These are phyloP conservation scores for Pammene fasciana DNA, from an alignment of 2,888 invertebrate genomes.

Conservation along the genomic window DNA sequence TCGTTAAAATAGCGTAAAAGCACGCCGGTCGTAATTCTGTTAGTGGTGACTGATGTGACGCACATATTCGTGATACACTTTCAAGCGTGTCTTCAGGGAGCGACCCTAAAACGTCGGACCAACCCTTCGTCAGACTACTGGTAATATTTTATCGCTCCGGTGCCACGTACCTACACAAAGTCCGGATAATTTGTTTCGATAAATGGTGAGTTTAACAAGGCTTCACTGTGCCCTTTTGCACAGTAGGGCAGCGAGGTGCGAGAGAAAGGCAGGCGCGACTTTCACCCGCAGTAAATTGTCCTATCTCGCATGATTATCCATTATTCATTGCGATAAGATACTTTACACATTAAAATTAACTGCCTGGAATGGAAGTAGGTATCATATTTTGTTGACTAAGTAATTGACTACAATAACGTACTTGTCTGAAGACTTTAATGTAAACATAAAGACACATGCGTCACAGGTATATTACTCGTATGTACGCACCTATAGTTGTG, in stretches of 20 bases:
- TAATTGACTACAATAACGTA: too few species aligned
- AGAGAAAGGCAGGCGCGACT: constrained; percentile 21
- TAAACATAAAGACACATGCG: too few species aligned
- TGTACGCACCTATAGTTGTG: too few species aligned
- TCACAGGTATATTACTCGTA: too few species aligned
- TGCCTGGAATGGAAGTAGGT: too few species aligned
- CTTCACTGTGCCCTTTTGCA: constrained; percentile 19
- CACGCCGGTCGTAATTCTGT: constrained; percentile 66
- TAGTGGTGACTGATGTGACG: constrained; percentile 66
- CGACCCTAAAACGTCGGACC: constrained; percentile 66
- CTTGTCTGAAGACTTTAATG: too few species aligned
- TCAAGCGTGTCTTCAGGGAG: constrained; percentile 64
- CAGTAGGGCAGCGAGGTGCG: constrained; percentile 17
- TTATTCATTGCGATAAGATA: constrained; percentile 15
- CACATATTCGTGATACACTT: constrained; percentile 67
- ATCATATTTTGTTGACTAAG: background rate
- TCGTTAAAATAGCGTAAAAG: constrained; percentile 63
- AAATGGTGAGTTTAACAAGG: constrained; percentile 22
- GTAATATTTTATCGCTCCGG: constrained; percentile 65
- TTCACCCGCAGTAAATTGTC: constrained; percentile 16
- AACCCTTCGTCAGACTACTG: constrained; percentile 67
- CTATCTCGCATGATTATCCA: constrained; percentile 12
- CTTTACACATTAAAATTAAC: background rate
- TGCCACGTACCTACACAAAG: constrained; percentile 14
- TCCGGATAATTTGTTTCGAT: constrained; percentile 21